phyloP scores from a whole-genome alignment of 2,113 vertebrate genomes.

The Chinchilla lanigera region DNA sequence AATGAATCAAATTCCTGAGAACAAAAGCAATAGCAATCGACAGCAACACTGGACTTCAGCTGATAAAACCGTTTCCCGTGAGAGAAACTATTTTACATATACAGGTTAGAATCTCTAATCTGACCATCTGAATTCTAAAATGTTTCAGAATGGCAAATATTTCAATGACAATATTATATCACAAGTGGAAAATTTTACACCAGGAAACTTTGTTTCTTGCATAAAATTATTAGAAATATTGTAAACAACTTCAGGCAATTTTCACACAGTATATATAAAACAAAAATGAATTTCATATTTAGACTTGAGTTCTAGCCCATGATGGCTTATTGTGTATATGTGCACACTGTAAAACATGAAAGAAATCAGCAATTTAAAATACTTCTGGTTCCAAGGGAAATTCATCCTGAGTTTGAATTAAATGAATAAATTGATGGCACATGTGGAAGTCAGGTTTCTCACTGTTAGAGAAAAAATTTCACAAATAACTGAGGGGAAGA shows the following conservation, averaged over 20 bases:
- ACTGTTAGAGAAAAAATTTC: not conserved
- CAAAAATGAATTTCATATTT: not conserved
- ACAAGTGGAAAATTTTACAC: not conserved
- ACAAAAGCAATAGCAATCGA: not conserved
- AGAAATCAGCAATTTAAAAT: not conserved
- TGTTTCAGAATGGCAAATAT: not conserved
- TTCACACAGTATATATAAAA: not conserved
- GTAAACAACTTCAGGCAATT: not conserved
- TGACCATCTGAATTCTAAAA: not conserved
- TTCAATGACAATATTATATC: not conserved
- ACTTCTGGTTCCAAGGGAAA: not conserved
- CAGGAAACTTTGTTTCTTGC: not conserved
- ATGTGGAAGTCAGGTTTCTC: not conserved
- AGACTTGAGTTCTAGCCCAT: not conserved
- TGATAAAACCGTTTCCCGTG: not conserved
- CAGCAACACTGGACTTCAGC: not conserved
- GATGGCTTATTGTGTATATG: not conserved
- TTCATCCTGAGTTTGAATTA: not conserved
- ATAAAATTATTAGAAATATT: not conserved
- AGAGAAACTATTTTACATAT: not conserved
- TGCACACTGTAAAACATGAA: not conserved
- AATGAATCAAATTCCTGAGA: not conserved
- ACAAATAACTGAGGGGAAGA: not conserved
- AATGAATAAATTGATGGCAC: not conserved
- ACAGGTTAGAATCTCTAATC: not conserved